Evolutionary conservation across 2,113 vertebrate genomes (phyloP).

Genomic region (Orycteropus afer): DNA sequence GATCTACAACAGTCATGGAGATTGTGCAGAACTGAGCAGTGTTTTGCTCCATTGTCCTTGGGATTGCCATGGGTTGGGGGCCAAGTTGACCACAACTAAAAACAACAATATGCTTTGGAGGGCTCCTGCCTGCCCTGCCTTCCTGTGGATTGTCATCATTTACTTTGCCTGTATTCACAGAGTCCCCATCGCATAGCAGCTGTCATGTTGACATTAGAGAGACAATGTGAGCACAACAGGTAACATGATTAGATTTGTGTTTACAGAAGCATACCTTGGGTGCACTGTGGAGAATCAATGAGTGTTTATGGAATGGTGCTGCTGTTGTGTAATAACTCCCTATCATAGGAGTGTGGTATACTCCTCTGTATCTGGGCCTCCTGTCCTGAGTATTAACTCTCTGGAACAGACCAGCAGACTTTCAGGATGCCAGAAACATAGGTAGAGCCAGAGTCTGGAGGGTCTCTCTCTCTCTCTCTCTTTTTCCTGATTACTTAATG

Average conservation of each 20-base stretch:
- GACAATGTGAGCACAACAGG: not conserved
- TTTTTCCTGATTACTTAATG: conserved; percentile 39
- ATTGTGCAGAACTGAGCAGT: too few relatives aligned
- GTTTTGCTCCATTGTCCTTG: too few relatives aligned
- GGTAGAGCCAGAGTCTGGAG: not conserved
- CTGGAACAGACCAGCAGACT: not conserved
- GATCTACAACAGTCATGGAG: too few relatives aligned
- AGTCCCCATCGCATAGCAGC: not conserved
- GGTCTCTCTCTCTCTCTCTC: not conserved
- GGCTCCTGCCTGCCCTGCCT: too few relatives aligned
- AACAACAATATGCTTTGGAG: not conserved
- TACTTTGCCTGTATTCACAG: not conserved
- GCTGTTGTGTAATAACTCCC: not conserved
- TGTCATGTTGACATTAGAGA: not conserved
- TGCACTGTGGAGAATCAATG: not conserved
- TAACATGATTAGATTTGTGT: not conserved
- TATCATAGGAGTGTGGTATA: rapidly evolving
- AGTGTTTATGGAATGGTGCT: not conserved
- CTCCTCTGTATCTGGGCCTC: not conserved
- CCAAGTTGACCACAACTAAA: too few relatives aligned
- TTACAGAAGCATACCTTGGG: not conserved
- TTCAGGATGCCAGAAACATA: not conserved
- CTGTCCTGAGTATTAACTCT: not conserved
- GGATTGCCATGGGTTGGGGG: too few relatives aligned
- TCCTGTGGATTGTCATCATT: not conserved